A percentile compares a stretch with the other conserved stretches of the same genome.
Conservation (phyloP, 2,113 vertebrate species). For the Rattus norvegicus region GRCr8 NC_086032.1:58176501-58177000, state of each 20-base stretch:
- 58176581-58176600: background rate
- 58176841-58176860: background rate
- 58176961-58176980: background rate
- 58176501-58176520: background rate
- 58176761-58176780: background rate
- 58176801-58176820: background rate
- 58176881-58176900: background rate
- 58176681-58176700: background rate
- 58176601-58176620: background rate
- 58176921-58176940: background rate
- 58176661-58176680: background rate
- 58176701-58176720: rapidly evolving
- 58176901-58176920: background rate
- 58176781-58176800: background rate
- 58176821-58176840: background rate
- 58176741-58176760: background rate
- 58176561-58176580: background rate
- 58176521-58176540: background rate
- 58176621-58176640: background rate
- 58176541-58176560: background rate
- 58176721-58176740: background rate
- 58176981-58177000: background rate
- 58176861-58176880: background rate
- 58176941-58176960: background rate
- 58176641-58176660: too few species aligned